Evolutionary conservation across 2,113 vertebrate species (phyloP), one percentile per base, ranked within the genome.

Genomic region (Chloropsis hardwickii): DNA sequence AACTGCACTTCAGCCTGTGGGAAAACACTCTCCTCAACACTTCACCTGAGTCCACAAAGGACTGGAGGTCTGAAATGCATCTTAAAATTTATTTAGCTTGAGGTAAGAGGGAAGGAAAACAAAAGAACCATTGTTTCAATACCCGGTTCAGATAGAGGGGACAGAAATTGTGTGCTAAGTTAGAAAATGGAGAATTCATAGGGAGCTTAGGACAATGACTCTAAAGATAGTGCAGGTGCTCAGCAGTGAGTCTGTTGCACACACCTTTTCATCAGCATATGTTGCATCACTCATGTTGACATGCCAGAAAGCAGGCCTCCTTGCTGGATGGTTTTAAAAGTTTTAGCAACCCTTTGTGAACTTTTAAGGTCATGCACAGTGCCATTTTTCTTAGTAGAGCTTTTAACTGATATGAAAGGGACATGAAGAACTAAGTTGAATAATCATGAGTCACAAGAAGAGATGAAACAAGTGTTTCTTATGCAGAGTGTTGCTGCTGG

Each of bases 201-300:
- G 12, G 23, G 56, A 58, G 27, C 14, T 50, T 60, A 57, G 42
- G n/a, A 56, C 0, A 0, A 54, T 27, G 24, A 24, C 19, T 53
- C 35, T 77, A 42, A 21, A 64, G 24, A 25, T 12, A 21, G 14
- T 42, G 72, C 50, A 61, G 58, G 3, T 65, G 47, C 57, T 76
- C 79, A 72, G 58, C 50, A 65, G 33, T 17, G 39, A 76, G 71
- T 45, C 66, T 69, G 44, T 37, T 67, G 53, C 69, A 18, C 40
- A 20, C 45, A 19, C 16, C 24, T 79, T 67, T 87, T 24, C 12
- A 31, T n/a, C 40, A 48, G 45, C 16, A 0, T 27, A 12, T 31
- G 6, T 69, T 72, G 12, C 18, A 39, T 47, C 40, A 5, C 5
- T 57, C 25, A 3, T n/a, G 23, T 25, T 81, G 18, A 3, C 3